Conservation (phyloP, 1,140 invertebrate species). For the Plectrocnemia conspersa region DNA sequence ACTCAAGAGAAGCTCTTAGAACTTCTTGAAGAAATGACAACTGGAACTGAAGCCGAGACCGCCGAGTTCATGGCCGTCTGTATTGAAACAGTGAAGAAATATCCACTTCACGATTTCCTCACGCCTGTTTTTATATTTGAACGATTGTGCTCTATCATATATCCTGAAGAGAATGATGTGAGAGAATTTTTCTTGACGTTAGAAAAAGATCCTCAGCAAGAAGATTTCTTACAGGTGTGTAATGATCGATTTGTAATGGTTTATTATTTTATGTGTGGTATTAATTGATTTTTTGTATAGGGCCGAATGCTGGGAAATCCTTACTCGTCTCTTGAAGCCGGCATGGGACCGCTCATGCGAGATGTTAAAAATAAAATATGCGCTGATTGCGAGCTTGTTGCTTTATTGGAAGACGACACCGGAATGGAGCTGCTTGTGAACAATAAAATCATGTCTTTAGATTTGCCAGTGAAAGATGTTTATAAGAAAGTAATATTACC, state of each 20-base stretch:
- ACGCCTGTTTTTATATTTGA: slow-evolving; percentile 98
- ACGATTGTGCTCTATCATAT: slow-evolving; percentile 93
- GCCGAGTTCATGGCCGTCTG: slow-evolving; percentile 96
- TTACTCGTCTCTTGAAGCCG: slow-evolving; percentile 88
- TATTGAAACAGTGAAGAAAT: slow-evolving; percentile 92
- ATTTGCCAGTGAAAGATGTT: slow-evolving; percentile 92
- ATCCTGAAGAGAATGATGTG: slow-evolving; percentile 95
- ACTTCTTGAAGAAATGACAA: slow-evolving; percentile 94
- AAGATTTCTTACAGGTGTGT: slow-evolving; percentile 85
- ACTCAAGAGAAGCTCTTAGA: slow-evolving; percentile 94
- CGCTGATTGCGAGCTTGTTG: slow-evolving; percentile 94
- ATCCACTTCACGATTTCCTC: slow-evolving; percentile 84
- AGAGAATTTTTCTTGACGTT: slow-evolving; percentile 94
- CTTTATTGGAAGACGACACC: slow-evolving; percentile 94
- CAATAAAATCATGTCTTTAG: slow-evolving; percentile 96
- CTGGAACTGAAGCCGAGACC: slow-evolving; percentile 92
- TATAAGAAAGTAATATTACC: slow-evolving; percentile 62
- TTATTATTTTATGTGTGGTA: neutral
- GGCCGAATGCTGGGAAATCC: slow-evolving; percentile 97
- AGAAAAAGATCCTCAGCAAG: slow-evolving; percentile 97
- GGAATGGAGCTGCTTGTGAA: slow-evolving; percentile 98
- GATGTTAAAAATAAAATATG: slow-evolving; percentile 99
- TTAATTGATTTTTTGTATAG: slow-evolving; percentile 46
- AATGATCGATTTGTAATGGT: neutral
- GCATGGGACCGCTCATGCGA: slow-evolving; percentile 93